These are phyloP conservation scores for Brachymystax lenok DNA, from an alignment of 2,797 vertebrate species.

Conservation along the genomic window DNA sequence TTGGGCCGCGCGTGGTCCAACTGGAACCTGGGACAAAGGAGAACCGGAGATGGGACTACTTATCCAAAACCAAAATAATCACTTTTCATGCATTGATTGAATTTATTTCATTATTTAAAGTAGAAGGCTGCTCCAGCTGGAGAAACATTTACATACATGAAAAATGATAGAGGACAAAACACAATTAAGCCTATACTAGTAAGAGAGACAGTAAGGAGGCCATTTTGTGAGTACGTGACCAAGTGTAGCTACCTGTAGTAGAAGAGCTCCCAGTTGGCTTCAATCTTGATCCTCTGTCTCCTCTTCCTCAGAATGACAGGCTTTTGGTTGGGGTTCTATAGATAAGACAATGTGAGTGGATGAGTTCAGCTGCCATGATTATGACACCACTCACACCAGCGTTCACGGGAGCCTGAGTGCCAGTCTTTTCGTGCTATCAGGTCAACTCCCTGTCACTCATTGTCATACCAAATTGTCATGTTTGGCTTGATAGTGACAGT, in stretches of 20 bases:
- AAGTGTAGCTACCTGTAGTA: constrained; percentile 87
- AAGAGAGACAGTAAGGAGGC: not conserved
- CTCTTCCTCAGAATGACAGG: constrained; percentile 97
- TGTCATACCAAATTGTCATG: too few relatives aligned
- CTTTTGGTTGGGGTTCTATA: constrained; percentile 93
- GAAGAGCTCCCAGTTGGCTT: constrained; percentile 98
- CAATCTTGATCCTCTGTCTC: constrained; percentile 97
- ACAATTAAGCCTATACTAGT: not conserved
- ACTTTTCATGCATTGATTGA: not conserved
- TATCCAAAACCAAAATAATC: not conserved
- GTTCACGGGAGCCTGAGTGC: not conserved
- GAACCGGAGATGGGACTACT: not conserved
- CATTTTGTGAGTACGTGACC: not conserved
- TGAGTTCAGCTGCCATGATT: constrained; percentile 12
- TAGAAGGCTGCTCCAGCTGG: not conserved
- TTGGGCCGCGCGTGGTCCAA: constrained; percentile 93
- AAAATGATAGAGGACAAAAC: not conserved
- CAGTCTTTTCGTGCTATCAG: not conserved
- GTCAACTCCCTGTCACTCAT: too few relatives aligned
- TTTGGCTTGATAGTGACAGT: too few relatives aligned
- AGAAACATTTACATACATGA: not conserved
- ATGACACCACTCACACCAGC: constrained; percentile 23
- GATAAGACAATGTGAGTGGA: not conserved
- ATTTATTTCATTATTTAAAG: not conserved
- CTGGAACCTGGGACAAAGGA: constrained; percentile 81